phyloP scores from a whole-genome alignment of 2,113 vertebrate genomes.

The Calonectris borealis region DNA sequence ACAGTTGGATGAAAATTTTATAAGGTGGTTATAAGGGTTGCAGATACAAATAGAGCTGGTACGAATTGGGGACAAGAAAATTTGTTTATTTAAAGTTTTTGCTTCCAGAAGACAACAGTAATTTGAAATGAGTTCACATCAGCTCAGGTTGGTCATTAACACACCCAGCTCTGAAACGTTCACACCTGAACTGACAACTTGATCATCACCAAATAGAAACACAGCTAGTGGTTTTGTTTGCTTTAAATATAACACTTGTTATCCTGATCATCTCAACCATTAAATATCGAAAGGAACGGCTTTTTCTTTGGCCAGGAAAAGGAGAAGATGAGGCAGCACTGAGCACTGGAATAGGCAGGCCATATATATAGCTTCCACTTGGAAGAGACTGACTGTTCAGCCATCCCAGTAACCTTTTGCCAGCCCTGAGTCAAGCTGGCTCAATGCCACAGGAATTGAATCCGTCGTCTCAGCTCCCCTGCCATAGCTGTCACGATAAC shows the following conservation, averaged over 20 bases:
- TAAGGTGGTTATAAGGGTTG: background rate
- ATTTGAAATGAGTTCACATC: background rate
- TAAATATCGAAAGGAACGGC: background rate
- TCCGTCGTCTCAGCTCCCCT: background rate
- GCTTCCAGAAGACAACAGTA: background rate
- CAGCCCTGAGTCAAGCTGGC: background rate
- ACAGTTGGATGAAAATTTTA: background rate
- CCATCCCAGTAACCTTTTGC: background rate
- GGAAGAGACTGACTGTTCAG: background rate
- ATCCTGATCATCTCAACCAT: background rate
- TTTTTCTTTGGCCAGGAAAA: background rate
- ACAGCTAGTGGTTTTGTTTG: background rate
- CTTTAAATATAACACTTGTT: background rate
- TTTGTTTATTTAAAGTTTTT: background rate
- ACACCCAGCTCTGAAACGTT: fast-evolving
- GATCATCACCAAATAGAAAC: background rate
- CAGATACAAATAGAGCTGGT: background rate
- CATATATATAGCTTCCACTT: background rate
- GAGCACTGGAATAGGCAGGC: background rate
- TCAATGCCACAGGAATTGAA: background rate
- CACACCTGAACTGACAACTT: background rate
- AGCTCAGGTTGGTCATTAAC: background rate
- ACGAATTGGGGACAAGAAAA: background rate
- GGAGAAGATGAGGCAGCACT: background rate
- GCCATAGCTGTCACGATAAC: background rate